Conservation (phyloP, 2,888 invertebrate species). For the Lithophane ornitopus region DNA sequence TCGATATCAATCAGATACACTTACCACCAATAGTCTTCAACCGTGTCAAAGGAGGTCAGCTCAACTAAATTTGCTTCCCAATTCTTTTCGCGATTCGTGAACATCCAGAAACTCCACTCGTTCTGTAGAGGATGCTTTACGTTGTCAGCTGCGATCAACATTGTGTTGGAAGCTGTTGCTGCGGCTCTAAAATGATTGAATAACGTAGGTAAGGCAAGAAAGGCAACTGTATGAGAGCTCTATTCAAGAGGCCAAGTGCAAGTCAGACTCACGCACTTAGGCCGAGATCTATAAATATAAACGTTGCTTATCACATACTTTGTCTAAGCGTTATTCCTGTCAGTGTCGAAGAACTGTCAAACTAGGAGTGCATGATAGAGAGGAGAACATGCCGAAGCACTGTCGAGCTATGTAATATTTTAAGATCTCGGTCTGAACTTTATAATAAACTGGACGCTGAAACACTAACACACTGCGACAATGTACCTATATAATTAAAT, state of each 20-base stretch:
- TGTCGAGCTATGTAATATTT: neutral
- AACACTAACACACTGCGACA: conserved; percentile 5
- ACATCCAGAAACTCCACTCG: conserved; percentile 98
- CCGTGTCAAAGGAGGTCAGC: conserved; percentile 97
- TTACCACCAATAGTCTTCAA: conserved; percentile 99
- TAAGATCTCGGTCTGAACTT: neutral
- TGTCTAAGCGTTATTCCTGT: neutral
- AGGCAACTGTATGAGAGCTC: neutral
- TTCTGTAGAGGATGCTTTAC: conserved; percentile 97
- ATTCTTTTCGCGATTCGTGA: conserved; percentile 94
- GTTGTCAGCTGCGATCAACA: conserved; percentile 8
- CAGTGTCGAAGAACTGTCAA: neutral
- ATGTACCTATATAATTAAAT: neutral
- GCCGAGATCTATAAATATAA: neutral
- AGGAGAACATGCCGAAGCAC: neutral
- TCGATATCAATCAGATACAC: conserved; percentile 16
- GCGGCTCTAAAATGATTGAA: neutral
- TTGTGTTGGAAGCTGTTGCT: neutral
- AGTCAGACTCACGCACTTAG: neutral
- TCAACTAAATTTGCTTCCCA: conserved; percentile 98
- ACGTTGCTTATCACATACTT: neutral
- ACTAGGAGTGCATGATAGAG: neutral
- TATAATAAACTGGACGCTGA: conserved; percentile 9
- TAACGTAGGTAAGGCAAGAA: neutral
- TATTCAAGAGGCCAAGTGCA: neutral